Evolutionary conservation across 1,140 invertebrate genomes (phyloP).

Genomic region (Portunus trituberculatus): DNA sequence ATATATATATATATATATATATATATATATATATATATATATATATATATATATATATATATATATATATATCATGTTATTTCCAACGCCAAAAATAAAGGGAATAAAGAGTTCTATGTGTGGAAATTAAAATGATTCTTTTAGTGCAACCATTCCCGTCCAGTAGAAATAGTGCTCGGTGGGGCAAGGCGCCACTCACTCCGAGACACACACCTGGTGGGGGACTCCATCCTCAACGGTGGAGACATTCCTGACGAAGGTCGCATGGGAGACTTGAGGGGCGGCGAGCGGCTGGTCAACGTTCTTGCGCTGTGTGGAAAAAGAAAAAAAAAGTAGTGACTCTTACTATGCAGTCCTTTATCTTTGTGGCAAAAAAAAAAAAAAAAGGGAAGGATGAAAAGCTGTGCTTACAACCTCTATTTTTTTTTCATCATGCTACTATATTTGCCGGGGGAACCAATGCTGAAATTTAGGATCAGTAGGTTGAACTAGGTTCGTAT

Average conservation of each 20-base stretch:
- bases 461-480: no score
- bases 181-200: neutral
- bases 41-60: slow-evolving; percentile 48
- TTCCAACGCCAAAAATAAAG: no score
- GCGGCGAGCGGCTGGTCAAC: slow-evolving; percentile 54
- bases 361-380: neutral
- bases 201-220: slow-evolving; percentile 40
- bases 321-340: no score
- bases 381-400: neutral
- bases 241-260: neutral
- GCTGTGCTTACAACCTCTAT: no score
- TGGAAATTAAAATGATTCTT: no score
- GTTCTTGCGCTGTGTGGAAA: slow-evolving; percentile 46
- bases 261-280: slow-evolving; percentile 49
- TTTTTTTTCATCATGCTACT: no score
- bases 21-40: slow-evolving; percentile 58
- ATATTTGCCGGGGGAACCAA: no score
- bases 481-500: no score
- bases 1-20: slow-evolving; percentile 36
- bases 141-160: no score
- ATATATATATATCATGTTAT: neutral
- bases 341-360: no score
- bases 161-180: neutral
- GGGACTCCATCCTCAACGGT: slow-evolving; percentile 35
- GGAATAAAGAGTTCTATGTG: no score